phyloP scores from a whole-genome alignment of 92 coral and sea anemone species.

The Palythoa grandis region DNA sequence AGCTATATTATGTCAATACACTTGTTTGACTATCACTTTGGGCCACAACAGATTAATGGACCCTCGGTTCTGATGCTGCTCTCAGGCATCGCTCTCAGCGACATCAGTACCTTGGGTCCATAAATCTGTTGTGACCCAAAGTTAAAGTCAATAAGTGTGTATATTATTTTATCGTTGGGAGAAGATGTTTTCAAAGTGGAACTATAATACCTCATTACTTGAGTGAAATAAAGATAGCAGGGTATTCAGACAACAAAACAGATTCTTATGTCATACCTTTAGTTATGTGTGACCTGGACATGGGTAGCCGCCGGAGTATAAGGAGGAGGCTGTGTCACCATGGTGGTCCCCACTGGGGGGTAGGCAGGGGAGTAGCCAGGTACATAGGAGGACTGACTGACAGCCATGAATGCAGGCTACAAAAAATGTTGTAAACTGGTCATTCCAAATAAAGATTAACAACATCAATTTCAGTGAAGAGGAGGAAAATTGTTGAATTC shows the following conservation, averaged over 20 bases:
- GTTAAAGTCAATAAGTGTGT: too few species aligned
- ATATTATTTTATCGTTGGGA: too few species aligned
- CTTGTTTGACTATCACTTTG: too few species aligned
- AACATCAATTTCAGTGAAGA: not conserved
- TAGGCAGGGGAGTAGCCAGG: conserved; percentile 13
- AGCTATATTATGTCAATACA: too few species aligned
- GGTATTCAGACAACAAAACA: not conserved
- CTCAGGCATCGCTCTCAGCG: too few species aligned
- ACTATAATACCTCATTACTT: too few species aligned
- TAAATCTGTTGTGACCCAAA: too few species aligned
- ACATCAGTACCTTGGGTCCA: too few species aligned
- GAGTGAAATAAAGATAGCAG: too few species aligned
- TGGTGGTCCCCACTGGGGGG: conserved; percentile 8
- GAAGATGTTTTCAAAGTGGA: too few species aligned
- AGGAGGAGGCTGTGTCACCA: conserved; percentile 23
- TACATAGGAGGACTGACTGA: conserved; percentile 1
- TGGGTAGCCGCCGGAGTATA: not conserved
- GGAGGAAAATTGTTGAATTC: not conserved
- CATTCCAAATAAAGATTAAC: not conserved
- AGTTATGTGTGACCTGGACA: conserved; percentile 16
- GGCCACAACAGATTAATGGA: too few species aligned
- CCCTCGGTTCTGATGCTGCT: too few species aligned
- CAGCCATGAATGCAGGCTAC: conserved; percentile 35
- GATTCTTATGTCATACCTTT: not conserved
- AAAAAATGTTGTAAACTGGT: not conserved